Evolutionary conservation across 23 tunicate species (phyloP).

Genomic region (Diplosoma virens): DNA sequence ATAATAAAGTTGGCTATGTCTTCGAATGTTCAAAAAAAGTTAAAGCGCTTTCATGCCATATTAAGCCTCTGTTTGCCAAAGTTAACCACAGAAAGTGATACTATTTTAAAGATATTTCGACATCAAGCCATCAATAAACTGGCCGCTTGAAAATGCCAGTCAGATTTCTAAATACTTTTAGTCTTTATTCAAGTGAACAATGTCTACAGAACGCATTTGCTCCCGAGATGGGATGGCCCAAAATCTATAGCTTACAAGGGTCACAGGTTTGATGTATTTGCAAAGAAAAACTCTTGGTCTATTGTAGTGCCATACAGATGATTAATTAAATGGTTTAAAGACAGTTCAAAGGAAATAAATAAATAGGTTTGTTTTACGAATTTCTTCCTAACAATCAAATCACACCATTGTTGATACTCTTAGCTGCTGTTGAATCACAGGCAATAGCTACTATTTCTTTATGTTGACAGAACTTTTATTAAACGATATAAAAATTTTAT

Average conservation of each 20-base stretch:
- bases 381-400: too few species aligned
- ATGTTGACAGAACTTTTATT: too few species aligned
- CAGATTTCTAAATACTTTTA: constrained; percentile 15
- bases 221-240: background rate
- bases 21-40: background rate
- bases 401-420: too few species aligned
- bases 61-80: background rate
- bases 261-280: background rate
- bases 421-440: too few species aligned
- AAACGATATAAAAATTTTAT: too few species aligned
- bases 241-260: background rate
- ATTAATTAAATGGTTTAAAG: background rate
- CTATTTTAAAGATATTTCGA: background rate
- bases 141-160: constrained; percentile 1
- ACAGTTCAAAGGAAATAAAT: too few species aligned
- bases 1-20: constrained; percentile 1
- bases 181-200: constrained; percentile 21
- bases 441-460: too few species aligned
- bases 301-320: background rate
- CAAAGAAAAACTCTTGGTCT: too few species aligned
- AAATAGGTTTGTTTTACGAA: too few species aligned
- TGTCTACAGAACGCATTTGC: background rate
- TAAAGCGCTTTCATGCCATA: background rate
- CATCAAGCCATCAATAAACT: background rate
- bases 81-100: constrained; percentile 8